Conservation (phyloP, 2,888 invertebrate genomes). For the Podotricha telesiphe region DNA sequence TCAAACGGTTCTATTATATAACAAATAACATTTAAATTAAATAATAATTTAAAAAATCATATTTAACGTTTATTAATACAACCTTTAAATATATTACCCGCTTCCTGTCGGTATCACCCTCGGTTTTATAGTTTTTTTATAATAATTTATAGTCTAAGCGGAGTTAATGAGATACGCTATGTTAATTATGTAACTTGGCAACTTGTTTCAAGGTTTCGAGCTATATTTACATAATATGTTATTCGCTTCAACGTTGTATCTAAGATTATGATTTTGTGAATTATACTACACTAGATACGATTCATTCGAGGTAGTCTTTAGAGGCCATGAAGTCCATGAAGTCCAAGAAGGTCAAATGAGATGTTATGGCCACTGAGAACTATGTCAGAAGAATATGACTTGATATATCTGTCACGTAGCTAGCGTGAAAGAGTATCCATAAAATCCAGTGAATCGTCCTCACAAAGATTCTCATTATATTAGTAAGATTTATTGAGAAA, state of each 20-base stretch:
- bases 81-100: background rate
- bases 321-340: too few relatives aligned
- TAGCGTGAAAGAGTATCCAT: too few relatives aligned
- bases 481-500: too few relatives aligned
- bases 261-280: background rate
- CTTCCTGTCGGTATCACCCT: slow-evolving; percentile 21
- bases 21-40: background rate
- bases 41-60: background rate
- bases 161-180: slow-evolving; percentile 23
- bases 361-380: too few relatives aligned
- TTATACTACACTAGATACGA: too few relatives aligned
- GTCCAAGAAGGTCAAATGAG: too few relatives aligned
- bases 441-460: too few relatives aligned
- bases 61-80: slow-evolving; percentile 3
- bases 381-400: too few relatives aligned
- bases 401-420: too few relatives aligned
- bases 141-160: slow-evolving; percentile 13
- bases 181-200: slow-evolving; percentile 25
- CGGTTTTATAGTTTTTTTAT: slow-evolving; percentile 6
- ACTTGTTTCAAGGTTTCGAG: slow-evolving; percentile 17
- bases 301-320: too few relatives aligned
- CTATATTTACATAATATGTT: slow-evolving; percentile 11
- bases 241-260: slow-evolving; percentile 3
- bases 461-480: too few relatives aligned
- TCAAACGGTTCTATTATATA: too few relatives aligned